Evolutionary conservation across 2,797 vertebrate species (phyloP).

Genomic region (Myotis myotis): DNA sequence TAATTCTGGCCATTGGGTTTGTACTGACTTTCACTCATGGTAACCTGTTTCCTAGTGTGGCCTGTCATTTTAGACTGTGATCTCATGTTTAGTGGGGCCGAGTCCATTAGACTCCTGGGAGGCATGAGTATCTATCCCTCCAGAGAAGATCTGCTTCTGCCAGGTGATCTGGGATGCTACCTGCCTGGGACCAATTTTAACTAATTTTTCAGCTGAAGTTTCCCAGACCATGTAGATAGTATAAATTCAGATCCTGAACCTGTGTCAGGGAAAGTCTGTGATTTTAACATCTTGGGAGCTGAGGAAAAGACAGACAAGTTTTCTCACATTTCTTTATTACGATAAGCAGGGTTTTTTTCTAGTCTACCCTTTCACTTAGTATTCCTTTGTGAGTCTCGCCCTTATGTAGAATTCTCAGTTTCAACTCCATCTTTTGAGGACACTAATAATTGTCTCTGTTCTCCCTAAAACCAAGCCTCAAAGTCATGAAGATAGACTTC

Average conservation of each 20-base stretch:
- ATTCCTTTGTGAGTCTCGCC: neutral
- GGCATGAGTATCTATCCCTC: neutral
- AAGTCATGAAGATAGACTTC: neutral
- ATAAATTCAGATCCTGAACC: slow-evolving; percentile 28
- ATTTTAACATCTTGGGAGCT: slow-evolving; percentile 6
- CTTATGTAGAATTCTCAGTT: neutral
- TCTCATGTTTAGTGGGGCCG: neutral
- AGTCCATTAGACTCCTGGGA: neutral
- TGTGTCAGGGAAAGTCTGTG: neutral
- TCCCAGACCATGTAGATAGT: neutral
- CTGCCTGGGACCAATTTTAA: neutral
- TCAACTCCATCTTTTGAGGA: neutral
- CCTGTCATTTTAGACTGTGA: neutral
- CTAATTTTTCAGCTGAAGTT: slow-evolving; percentile 9
- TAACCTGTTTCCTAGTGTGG: neutral
- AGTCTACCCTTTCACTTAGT: neutral
- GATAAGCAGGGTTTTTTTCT: neutral
- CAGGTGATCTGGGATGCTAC: neutral
- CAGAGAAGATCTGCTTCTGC: neutral
- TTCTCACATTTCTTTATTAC: neutral
- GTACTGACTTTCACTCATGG: neutral
- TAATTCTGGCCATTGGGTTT: neutral
- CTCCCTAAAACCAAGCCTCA: neutral
- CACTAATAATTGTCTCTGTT: neutral
- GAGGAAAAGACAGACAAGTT: neutral